Base-by-base conservation (phyloP, 2,888 invertebrate genomes). In the Coenonympha arcania region DNA sequence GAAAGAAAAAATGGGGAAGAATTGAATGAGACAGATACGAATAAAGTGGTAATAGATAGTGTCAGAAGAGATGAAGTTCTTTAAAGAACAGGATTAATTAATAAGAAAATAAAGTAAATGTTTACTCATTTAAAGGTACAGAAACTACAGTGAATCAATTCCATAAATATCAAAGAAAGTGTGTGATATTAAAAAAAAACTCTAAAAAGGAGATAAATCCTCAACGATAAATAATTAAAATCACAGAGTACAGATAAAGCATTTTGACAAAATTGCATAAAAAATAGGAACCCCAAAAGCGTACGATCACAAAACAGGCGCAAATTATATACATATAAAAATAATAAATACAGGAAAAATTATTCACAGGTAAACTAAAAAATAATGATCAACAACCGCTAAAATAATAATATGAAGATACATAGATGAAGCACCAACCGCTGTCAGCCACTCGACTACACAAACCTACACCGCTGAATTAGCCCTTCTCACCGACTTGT, bases 401-500 rank as follows among this genome's bases (percentile, higher is more conserved):
- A 73, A 71, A 60, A 71, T 39, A 24, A 71, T 39, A 24, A 69
- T 76, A 34, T 48, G 55, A 55, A 54, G 65, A 82, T 79, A 80
- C 66, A 80, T 73, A 79, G 76, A 81, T 83, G 85, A 85, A 85
- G 86, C 86, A 85, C 85, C 85, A 85, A 85, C 86, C 82, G 78
- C 76, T 69, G 73, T 58, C 76, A 74, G 73, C 69, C 71, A 66
- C 66, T 65, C 65, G 72, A 69, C 70, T 68, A 72, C 65, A 68
- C 68, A 68, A 62, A 61, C 79, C 75, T 80, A 79, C 78, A 80
- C 80, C 79, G 74, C 73, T 71, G 69, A 70, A 68, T 65, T 66
- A 76, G 71, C 74, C 59, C 55, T 56, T 57, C 52, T 52, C 45
- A 33, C 45, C 33, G 11, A 33, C 15, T 19, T 37, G 28, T 55